Evolutionary conservation across 35 echinoderm and acorn worm species (phyloP), one percentile per base, ranked within the genome.

Genomic region (Apostichopus japonicus): DNA sequence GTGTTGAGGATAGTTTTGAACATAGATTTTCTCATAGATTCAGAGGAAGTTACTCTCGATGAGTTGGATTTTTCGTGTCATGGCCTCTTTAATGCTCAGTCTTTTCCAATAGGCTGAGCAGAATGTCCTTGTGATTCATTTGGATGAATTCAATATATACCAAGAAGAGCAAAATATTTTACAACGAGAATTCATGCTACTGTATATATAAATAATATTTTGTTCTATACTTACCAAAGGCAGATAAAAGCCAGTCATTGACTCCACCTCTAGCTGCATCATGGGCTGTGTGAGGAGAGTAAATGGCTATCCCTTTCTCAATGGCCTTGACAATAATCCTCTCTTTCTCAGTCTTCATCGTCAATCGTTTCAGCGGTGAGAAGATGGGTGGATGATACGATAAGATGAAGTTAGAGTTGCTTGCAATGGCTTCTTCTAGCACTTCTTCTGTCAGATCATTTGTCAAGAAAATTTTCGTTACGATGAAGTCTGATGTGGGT

Each of bases 381-480:
- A 98, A 98, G 52, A 98, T 98, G 6, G 96, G 96, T 61, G 96
- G 96, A 94, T 98, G 96, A 63, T 98, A 98, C 0, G 96, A 93
- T 55, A 98, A 71, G 86, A 98, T 98, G 21, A 98, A 75, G 87
- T 90, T 80, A 21, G 87, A 27, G 54, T 81, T 86, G 23, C 90
- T 88, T 9, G 84, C 24, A 21, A 95, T 93, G 14, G 96, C 96
- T 62, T 98, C 96, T 11, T 76, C 79, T 23, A 98, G 62, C 10
- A 98, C 94, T 56, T 79, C 94, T 24, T 95, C 94, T 17, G 96
- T 98, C 19, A 98, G 58, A 56, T 98, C 96, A 94, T 98, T 98
- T 9, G 96, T 95, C 61, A 98, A 83, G 79, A 95, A 94, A 61
- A 98, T 14, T 22, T 27, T 94, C 5, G 53, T 67, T 9, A 98